Base-by-base conservation (phyloP, 2,113 vertebrate species). In the Dermatemys mawii region DNA sequence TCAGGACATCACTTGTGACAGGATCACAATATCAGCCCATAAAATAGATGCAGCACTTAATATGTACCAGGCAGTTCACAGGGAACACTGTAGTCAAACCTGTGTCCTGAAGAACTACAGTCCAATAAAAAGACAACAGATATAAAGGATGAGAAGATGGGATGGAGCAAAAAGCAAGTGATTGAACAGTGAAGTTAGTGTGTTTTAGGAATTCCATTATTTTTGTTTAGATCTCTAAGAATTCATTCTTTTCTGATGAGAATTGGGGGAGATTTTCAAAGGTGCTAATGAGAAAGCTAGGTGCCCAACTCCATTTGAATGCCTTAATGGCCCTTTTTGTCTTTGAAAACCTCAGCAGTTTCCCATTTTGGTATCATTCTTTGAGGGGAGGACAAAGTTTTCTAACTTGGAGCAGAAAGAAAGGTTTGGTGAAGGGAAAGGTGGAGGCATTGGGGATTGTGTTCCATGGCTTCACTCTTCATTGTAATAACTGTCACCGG, bases 381-480 rank as follows among this genome's bases (percentile, higher is more conserved):
- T 89, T 86, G 26, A 78, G 1, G 4, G 82, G 38, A 50, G 4
- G 6, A 1, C 0, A 63, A 26, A 16, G 1, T 32, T 41, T 73
- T 41, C 67, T 22, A 73, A 73, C n/a, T 93, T 87, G 21, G 51
- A 2, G 38, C 91, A 84, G 32, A 53, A 32, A 5, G 3, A 1
- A 6, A 38, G 35, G 54, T 35, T 27, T 82, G 50, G 73, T 49
- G 27, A 81, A 44, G 35, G 11, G 6, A 55, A 41, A 63, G 16
- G 24, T 0, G 63, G 24, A 32, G n/a, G 5, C 7, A 46, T 76
- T 24, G 38, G 3, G 22, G 38, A n/a, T 0, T 0, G 0, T n/a
- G 6, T 73, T n/a, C 32, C 50, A 75, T 5, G 7, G 24, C 26
- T 85, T 84, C 81, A 35, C 35, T 84, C 22, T 75, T 83, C 35